Conservation (phyloP, 2,888 invertebrate genomes). For the Zaprionus obscuricornis region DNA sequence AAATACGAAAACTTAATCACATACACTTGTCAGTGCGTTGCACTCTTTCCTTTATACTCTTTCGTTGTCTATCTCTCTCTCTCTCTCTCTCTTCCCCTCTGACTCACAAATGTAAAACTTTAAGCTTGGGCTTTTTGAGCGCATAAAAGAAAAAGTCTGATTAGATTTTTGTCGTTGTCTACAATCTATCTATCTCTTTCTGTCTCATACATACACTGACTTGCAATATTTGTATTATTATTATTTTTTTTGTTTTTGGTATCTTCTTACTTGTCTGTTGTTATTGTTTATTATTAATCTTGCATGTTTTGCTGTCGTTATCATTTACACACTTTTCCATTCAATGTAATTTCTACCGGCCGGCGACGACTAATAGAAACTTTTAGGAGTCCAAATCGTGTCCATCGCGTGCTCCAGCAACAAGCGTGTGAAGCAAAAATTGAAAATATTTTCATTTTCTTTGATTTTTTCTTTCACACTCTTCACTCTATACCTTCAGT, state of each 20-base stretch:
- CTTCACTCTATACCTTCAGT: constrained; percentile 10
- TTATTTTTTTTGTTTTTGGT: constrained; percentile 21
- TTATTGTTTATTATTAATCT: constrained; percentile 59
- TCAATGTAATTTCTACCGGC: constrained; percentile 60
- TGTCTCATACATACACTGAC: constrained; percentile 44
- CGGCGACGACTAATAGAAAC: constrained; percentile 53
- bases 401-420: constrained; percentile 59
- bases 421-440: constrained; percentile 36
- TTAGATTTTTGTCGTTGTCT: constrained; percentile 59
- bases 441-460: too few relatives aligned
- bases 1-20: background rate
- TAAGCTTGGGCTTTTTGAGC: constrained; percentile 23
- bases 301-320: constrained; percentile 68
- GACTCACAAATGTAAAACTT: background rate
- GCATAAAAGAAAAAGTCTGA: constrained; percentile 34
- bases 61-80: background rate
- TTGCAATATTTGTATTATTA: constrained; percentile 5
- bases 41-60: constrained; percentile 24
- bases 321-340: constrained; percentile 55
- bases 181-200: constrained; percentile 47
- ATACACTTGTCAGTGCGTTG: constrained; percentile 31
- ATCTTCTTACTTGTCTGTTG: constrained; percentile 15
- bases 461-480: too few relatives aligned
- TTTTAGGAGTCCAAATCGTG: constrained; percentile 7
- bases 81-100: background rate